Evolutionary conservation across 2,888 invertebrate species (phyloP), one percentile per base, ranked within the genome.

Genomic region (Caenorhabditis doughertyi): DNA sequence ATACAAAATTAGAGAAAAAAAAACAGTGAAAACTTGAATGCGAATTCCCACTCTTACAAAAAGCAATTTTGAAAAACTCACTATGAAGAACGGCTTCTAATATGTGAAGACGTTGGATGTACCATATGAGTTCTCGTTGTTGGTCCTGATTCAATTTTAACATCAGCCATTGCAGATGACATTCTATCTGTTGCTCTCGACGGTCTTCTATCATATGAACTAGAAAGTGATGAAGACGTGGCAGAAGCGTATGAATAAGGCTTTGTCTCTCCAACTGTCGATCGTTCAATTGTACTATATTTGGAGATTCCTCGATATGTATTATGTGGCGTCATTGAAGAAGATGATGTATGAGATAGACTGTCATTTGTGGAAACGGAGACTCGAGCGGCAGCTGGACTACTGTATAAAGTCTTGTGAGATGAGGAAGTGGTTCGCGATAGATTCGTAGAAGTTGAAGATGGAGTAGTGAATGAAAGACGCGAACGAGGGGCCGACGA

Each of bases 31-130:
- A 35, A 35, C 9, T 35, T 35, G 7, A 35, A 35, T 35, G 9
- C 7, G 35, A 35, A 35, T n/a, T n/a, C 16, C 39, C 32, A 55
- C 55, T 23, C 4, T 32, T 32, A 29, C 7, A 58, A 58, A 27
- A 23, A n/a, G 16, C n/a, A n/a, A n/a, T n/a, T n/a, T n/a, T n/a
- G 27, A 27, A 25, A 60, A 58, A 79, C 65, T 67, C 51, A 73
- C 72, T 72, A 80, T 44, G 76, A 29, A 23, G 82, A 79, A 39
- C 82, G 76, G 39, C 79, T 79, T 51, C 82, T 67, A 51, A 82
- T 82, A 58, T 82, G 82, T 21, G 79, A 79, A 35, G 79, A 79
- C 25, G 82, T 82, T 25, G 82, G 82, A 79, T 82, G 82, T 5
- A 82, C 82, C 82, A 82, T 82, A 51, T 82, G 62, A 8, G 79